These are phyloP conservation scores for Daubentonia madagascariensis DNA, from an alignment of 2,113 vertebrate species.

Conservation along the genomic window DNA sequence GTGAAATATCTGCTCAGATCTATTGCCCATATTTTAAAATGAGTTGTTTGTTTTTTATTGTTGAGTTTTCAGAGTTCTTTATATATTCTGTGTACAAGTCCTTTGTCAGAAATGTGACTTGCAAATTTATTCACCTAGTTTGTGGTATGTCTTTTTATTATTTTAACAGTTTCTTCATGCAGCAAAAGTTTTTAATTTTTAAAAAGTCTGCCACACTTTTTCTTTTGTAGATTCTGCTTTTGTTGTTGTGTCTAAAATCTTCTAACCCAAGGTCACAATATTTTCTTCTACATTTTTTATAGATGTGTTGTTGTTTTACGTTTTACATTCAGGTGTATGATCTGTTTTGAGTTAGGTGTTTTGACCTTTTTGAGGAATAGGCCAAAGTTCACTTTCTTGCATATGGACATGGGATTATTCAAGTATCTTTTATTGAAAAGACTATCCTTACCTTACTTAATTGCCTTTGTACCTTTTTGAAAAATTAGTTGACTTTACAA, in stretches of 20 bases:
- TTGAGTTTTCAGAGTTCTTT: background rate
- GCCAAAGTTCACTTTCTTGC: background rate
- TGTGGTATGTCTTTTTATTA: background rate
- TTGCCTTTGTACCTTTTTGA: background rate
- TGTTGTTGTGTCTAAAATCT: background rate
- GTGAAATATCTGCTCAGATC: background rate
- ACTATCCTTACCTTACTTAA: background rate
- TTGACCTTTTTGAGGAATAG: background rate
- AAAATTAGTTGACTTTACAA: background rate
- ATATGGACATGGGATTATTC: background rate
- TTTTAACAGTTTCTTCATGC: background rate
- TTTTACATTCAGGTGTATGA: background rate
- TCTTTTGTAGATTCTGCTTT: background rate
- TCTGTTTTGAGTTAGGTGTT: background rate
- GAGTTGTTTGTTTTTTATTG: background rate
- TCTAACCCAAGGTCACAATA: background rate
- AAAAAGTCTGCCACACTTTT: background rate
- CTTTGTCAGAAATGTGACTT: background rate
- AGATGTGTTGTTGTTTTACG: background rate
- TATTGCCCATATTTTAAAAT: background rate
- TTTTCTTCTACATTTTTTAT: background rate
- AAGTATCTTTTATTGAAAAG: background rate
- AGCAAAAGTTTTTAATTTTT: background rate
- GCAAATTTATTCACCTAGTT: background rate
- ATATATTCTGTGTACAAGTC: background rate